Percentiles rank a stretch among this genome's conserved stretches.
Evolutionary conservation across 1,140 invertebrate genomes (phyloP).

Genomic region (Agrypnia vestita): DNA sequence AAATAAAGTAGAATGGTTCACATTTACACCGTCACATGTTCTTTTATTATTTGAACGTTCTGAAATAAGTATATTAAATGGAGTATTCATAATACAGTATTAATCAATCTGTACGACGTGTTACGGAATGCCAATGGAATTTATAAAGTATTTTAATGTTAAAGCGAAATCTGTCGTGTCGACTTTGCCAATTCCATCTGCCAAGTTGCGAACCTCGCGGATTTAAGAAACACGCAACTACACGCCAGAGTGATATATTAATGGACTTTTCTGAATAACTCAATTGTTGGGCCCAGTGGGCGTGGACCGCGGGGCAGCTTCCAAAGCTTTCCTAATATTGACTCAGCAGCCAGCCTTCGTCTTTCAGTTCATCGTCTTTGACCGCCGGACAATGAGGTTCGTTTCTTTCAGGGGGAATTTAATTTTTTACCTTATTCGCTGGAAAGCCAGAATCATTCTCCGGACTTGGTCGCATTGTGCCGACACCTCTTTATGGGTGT

Average conservation of each 20-base stretch:
- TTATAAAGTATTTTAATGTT: no score
- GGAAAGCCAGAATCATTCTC: constrained; percentile 39
- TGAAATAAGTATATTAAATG: no score
- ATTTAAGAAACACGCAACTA: constrained; percentile 45
- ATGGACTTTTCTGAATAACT: constrained; percentile 46
- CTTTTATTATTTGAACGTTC: no score
- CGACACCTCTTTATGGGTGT: constrained; percentile 57
- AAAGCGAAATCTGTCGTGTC: no score
- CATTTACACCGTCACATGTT: no score
- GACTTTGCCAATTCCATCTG: no score
- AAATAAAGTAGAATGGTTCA: no score
- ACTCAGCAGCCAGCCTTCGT: constrained; percentile 46
- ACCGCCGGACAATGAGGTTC: constrained; percentile 33
- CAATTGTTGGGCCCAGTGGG: constrained; percentile 52
- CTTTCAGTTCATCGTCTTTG: constrained; percentile 33
- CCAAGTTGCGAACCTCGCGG: no score
- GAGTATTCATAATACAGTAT: no score
- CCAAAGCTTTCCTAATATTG: constrained; percentile 58
- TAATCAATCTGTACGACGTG: no score
- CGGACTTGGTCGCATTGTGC: constrained; percentile 50
- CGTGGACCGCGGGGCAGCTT: constrained; percentile 43
- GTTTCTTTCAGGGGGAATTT: constrained; percentile 8
- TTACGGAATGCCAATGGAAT: no score
- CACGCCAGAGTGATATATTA: constrained; percentile 51
- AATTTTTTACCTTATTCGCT: constrained; percentile 42